Evolutionary conservation across 2,797 vertebrate species (phyloP).

Genomic region (Pangasius mekongensis): DNA sequence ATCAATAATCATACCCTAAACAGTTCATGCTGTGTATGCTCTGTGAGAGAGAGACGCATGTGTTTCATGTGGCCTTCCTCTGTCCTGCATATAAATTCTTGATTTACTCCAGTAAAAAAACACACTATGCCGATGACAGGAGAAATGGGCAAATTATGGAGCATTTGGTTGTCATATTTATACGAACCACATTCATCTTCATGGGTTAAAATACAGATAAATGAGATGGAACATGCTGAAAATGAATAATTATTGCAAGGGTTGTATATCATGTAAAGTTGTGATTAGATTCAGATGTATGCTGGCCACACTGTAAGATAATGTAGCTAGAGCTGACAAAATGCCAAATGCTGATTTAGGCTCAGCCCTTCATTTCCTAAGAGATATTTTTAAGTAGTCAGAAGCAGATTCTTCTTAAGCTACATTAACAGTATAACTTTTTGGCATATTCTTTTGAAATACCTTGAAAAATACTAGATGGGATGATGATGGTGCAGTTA

Average conservation of each 20-base stretch:
- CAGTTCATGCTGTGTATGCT: slow-evolving; percentile 22
- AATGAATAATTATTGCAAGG: slow-evolving; percentile 35
- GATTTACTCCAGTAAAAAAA: slow-evolving; percentile 29
- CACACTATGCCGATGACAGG: not conserved
- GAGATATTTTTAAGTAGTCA: not conserved
- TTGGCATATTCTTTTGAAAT: not conserved
- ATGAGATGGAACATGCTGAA: slow-evolving; percentile 31
- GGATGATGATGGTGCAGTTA: not conserved
- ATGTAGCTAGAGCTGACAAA: not conserved
- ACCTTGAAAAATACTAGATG: not conserved
- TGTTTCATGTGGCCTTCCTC: slow-evolving; percentile 43
- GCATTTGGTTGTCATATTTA: slow-evolving; percentile 39
- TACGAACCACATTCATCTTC: slow-evolving; percentile 11
- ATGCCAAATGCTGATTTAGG: slow-evolving; percentile 6
- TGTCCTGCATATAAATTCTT: slow-evolving; percentile 32
- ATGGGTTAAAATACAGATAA: slow-evolving; percentile 38
- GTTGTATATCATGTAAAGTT: slow-evolving; percentile 31
- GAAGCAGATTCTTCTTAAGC: not conserved
- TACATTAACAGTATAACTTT: not conserved
- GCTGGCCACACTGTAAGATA: slow-evolving; percentile 12
- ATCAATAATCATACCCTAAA: slow-evolving; percentile 37
- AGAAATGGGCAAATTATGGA: slow-evolving; percentile 10
- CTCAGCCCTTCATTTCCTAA: slow-evolving; percentile 3
- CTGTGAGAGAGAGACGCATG: not conserved
- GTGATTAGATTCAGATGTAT: slow-evolving; percentile 43